Percentiles rank a stretch among this genome's conserved stretches.
Conservation (phyloP, 2,797 vertebrate genomes). For the Sebastes diploproa region DNA sequence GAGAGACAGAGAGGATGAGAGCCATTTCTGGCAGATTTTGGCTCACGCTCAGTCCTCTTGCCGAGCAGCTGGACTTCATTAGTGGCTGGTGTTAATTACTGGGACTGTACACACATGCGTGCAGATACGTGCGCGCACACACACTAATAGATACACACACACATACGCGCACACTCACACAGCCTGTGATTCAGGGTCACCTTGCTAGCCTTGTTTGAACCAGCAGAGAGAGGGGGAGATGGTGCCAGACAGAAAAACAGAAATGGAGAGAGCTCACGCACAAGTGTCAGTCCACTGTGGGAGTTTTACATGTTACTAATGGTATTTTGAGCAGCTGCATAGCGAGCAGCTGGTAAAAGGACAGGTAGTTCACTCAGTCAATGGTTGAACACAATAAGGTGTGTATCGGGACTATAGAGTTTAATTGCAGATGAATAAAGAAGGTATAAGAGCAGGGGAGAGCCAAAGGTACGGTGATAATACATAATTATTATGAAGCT, state of each 20-base stretch:
- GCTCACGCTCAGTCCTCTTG: conserved; percentile 87
- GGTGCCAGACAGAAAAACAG: conserved; percentile 63
- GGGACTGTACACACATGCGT: conserved; percentile 64
- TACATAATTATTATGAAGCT: background rate
- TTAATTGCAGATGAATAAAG: background rate
- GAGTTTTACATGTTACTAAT: conserved; percentile 37
- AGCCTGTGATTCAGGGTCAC: conserved; percentile 76
- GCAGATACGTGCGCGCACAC: background rate
- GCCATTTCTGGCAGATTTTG: conserved; percentile 80
- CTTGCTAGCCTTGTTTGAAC: conserved; percentile 75
- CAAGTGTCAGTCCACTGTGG: conserved; percentile 39
- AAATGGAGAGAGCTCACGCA: conserved; percentile 24
- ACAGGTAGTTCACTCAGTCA: background rate
- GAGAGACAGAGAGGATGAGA: conserved; percentile 59
- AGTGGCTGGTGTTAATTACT: conserved; percentile 95
- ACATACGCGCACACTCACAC: conserved; percentile 17
- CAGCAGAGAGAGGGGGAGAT: conserved; percentile 58
- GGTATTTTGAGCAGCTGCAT: conserved; percentile 35
- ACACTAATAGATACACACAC: conserved; percentile 8
- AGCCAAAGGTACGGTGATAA: too few relatives aligned
- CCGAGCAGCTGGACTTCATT: conserved; percentile 98
- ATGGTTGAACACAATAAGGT: background rate
- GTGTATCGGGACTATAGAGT: background rate
- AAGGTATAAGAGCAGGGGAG: background rate
- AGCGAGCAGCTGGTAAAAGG: conserved; percentile 22